phyloP scores from a whole-genome alignment of 2,888 invertebrate species.

The Scaeva pyrastri region DNA sequence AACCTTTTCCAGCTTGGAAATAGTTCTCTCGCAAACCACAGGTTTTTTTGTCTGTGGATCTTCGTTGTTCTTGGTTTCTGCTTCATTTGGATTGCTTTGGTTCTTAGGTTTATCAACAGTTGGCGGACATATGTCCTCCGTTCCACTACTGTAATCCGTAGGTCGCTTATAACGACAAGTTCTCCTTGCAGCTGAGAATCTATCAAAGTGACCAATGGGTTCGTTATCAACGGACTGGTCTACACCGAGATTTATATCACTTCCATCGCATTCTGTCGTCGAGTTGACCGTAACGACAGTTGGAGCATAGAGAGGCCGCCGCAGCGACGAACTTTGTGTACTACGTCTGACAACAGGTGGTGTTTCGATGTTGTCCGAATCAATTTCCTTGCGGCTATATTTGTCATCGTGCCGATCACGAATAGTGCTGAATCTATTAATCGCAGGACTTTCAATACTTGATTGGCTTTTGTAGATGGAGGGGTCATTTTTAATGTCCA shows the following conservation, averaged over 20 bases:
- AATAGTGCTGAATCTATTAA: constrained; percentile 79
- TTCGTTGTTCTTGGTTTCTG: constrained; percentile 84
- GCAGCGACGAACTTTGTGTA: constrained; percentile 82
- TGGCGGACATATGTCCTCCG: constrained; percentile 85
- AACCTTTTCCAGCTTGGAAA: constrained; percentile 83
- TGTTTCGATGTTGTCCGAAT: constrained; percentile 95
- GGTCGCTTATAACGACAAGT: constrained; percentile 91
- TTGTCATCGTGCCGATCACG: constrained; percentile 80
- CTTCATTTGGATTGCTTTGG: constrained; percentile 53
- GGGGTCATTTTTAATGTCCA: constrained; percentile 57
- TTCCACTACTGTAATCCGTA: constrained; percentile 86
- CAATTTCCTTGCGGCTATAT: constrained; percentile 91
- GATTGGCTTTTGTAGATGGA: constrained; percentile 71
- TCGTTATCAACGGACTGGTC: constrained; percentile 81
- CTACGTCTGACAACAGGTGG: constrained; percentile 91
- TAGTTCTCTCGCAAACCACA: constrained; percentile 81
- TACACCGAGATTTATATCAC: constrained; percentile 83
- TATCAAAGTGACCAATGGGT: constrained; percentile 90
- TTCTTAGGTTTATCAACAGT: constrained; percentile 77
- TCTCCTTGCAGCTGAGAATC: constrained; percentile 92
- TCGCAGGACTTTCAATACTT: constrained; percentile 36
- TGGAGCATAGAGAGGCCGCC: constrained; percentile 58
- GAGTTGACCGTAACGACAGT: constrained; percentile 80
- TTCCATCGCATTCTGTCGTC: constrained; percentile 77
- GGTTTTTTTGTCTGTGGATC: constrained; percentile 82